Evolutionary conservation across 92 coral and sea anemone genomes (phyloP).

Genomic region (Desmophyllum pertusum): DNA sequence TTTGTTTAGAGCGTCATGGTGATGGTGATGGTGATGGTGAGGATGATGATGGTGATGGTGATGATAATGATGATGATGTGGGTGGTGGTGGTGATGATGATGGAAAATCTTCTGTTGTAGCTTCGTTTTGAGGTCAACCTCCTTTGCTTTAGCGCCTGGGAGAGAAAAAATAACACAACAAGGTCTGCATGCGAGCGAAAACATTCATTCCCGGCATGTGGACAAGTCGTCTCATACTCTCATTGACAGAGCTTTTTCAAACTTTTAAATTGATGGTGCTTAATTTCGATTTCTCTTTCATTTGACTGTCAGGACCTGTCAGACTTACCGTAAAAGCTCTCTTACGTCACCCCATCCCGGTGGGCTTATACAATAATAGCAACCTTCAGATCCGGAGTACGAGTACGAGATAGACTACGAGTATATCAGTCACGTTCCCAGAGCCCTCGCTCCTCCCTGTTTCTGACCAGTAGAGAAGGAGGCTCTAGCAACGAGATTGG

Average conservation of each 20-base stretch:
- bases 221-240: neutral
- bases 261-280: neutral
- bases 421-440: no score
- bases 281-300: no score
- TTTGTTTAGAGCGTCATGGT: neutral
- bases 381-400: no score
- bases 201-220: neutral
- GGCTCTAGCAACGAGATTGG: no score
- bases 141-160: conserved; percentile 20
- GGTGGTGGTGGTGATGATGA: conserved; percentile 1
- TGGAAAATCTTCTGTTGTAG: conserved; percentile 26
- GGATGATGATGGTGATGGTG: conserved; percentile 4
- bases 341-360: no score
- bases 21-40: neutral
- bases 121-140: conserved; percentile 13
- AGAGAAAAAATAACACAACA: neutral
- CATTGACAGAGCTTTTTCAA: neutral
- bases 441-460: no score
- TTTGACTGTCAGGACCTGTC: no score
- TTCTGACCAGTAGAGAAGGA: no score
- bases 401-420: no score
- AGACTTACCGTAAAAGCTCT: no score
- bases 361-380: no score
- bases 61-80: neutral
- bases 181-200: neutral